A percentile compares a stretch with the other conserved stretches of the same genome.
phyloP scores from a whole-genome alignment of 2,797 vertebrate species.

The Sebastes cheni region DNA sequence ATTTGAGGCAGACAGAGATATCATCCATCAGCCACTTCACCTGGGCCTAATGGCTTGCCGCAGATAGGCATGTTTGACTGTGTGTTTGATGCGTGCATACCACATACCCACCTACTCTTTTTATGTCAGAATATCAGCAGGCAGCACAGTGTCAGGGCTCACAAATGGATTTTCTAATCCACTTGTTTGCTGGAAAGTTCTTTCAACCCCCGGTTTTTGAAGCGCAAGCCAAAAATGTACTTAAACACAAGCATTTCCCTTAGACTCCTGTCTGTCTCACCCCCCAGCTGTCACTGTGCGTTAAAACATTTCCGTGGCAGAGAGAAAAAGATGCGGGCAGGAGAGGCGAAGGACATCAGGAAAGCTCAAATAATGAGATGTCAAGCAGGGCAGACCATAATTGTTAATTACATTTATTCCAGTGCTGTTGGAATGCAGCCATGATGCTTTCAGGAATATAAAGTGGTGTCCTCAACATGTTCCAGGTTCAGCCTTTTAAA shows the following conservation, averaged over 20 bases:
- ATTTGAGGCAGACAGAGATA: conserved; percentile 62
- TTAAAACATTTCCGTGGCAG: conserved; percentile 53
- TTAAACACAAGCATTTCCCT: conserved; percentile 68
- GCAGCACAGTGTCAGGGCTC: conserved; percentile 65
- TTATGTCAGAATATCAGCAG: conserved; percentile 73
- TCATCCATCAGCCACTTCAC: conserved; percentile 74
- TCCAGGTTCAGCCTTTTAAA: conserved; percentile 73
- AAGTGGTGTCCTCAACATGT: conserved; percentile 78
- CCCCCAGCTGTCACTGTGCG: conserved; percentile 56
- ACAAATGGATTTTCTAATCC: conserved; percentile 82
- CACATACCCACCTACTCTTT: conserved; percentile 63
- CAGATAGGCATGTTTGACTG: conserved; percentile 66
- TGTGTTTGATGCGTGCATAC: conserved; percentile 66
- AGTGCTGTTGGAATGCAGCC: conserved; percentile 74
- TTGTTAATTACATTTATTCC: conserved; percentile 83
- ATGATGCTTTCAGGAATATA: conserved; percentile 80
- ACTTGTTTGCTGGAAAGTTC: conserved; percentile 75
- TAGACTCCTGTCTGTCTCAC: conserved; percentile 54
- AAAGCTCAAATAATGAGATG: conserved; percentile 81
- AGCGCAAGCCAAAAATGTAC: conserved; percentile 78
- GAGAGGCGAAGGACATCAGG: conserved; percentile 71
- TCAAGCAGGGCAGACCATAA: conserved; percentile 76
- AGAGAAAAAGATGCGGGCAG: conserved; percentile 41
- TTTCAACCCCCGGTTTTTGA: conserved; percentile 73
- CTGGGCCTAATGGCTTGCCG: conserved; percentile 70